phyloP scores from a whole-genome alignment of 2,888 invertebrate genomes.

The Andrena bicolor region DNA sequence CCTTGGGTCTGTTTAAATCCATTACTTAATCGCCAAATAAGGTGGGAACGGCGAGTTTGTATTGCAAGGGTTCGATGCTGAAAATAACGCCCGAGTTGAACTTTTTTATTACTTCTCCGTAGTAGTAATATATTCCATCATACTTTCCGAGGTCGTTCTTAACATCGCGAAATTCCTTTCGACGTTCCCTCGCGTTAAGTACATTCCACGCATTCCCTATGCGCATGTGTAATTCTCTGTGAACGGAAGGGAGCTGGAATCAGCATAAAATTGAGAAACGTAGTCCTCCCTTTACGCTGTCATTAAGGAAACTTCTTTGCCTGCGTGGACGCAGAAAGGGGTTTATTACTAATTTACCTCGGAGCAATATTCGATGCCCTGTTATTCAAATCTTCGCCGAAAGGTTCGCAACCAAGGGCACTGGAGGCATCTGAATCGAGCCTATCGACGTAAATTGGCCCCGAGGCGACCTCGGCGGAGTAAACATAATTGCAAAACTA shows the following conservation, averaged over 20 bases:
- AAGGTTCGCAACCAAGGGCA: neutral
- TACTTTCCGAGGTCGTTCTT: neutral
- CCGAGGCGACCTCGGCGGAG: neutral
- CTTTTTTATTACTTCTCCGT: slow-evolving; percentile 1
- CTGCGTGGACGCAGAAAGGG: neutral
- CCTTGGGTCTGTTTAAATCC: neutral
- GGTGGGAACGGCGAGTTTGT: neutral
- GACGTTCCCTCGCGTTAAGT: neutral
- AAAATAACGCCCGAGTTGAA: slow-evolving; percentile 18
- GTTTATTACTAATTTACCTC: neutral
- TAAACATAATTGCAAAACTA: neutral
- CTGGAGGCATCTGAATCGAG: neutral
- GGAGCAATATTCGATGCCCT: neutral
- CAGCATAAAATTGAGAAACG: slow-evolving; percentile 62
- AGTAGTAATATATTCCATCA: neutral
- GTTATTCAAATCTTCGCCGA: neutral
- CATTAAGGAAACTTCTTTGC: neutral
- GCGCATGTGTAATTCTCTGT: slow-evolving; percentile 51
- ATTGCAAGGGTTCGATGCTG: neutral
- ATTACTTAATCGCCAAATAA: neutral
- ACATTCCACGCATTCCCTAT: slow-evolving; percentile 42
- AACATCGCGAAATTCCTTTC: slow-evolving; percentile 13
- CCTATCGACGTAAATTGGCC: neutral
- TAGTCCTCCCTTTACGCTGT: slow-evolving; percentile 17
- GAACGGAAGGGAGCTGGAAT: slow-evolving; percentile 13